phyloP scores from a whole-genome alignment of 2,113 vertebrate genomes.

The Periophthalmodon schlosseri region DNA sequence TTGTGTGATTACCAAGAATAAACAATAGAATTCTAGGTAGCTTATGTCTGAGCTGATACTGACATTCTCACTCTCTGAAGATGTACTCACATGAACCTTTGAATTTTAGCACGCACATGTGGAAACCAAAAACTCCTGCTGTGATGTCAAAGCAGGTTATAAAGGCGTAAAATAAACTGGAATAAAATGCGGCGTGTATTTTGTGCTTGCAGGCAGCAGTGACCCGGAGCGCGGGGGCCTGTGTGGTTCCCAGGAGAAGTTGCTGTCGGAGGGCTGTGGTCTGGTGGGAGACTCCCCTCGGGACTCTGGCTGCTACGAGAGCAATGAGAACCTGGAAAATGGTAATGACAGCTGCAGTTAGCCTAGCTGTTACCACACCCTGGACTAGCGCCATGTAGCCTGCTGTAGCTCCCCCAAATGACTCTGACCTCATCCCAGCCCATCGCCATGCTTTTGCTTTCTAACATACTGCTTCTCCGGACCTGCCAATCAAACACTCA shows the following conservation, averaged over 20 bases:
- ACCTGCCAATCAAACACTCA: constrained; percentile 37
- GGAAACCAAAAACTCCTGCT: neutral
- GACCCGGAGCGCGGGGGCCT: constrained; percentile 82
- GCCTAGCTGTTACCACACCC: constrained; percentile 21
- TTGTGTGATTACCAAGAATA: neutral
- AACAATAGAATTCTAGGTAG: neutral
- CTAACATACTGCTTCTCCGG: constrained; percentile 51
- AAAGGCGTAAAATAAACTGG: neutral
- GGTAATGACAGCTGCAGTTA: constrained; percentile 82
- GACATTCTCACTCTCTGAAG: neutral
- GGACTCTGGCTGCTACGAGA: constrained; percentile 98
- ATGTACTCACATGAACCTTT: constrained; percentile 4
- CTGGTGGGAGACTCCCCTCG: constrained; percentile 88
- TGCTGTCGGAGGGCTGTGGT: constrained; percentile 85
- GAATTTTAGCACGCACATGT: neutral
- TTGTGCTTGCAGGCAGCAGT: constrained; percentile 85
- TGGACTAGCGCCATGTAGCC: constrained; percentile 15
- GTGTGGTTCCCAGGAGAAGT: constrained; percentile 94
- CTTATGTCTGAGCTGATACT: neutral
- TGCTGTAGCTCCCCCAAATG: constrained; percentile 27
- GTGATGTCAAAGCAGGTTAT: neutral
- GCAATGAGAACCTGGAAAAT: constrained; percentile 95
- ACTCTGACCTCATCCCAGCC: constrained; percentile 25
- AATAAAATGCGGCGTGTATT: neutral
- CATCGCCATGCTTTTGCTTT: constrained; percentile 50